A percentile compares a stretch with the other conserved stretches of the same genome.
phyloP scores from a whole-genome alignment of 2,113 vertebrate species.

The Rallus limicola region DNA sequence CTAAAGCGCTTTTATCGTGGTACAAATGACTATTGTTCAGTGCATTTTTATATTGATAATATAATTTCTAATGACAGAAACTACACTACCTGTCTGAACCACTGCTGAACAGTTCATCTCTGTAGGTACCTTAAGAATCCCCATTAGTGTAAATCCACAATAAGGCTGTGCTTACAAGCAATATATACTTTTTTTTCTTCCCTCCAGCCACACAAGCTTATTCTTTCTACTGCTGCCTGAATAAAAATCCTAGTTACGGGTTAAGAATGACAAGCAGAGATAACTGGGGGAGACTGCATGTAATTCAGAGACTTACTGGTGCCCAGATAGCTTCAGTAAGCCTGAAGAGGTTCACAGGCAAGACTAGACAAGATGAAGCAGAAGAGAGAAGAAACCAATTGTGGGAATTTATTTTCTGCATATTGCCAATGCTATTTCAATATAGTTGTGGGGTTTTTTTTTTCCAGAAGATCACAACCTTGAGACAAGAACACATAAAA shows the following conservation, averaged over 20 bases:
- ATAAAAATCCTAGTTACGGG: not conserved
- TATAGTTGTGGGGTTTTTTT: not conserved
- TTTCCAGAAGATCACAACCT: not conserved
- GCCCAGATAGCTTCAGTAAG: not conserved
- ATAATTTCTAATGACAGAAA: not conserved
- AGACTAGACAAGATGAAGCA: not conserved
- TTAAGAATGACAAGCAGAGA: not conserved
- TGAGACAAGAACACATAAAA: not conserved
- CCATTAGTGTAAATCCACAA: not conserved
- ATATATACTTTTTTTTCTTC: rapidly evolving
- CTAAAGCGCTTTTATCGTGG: not conserved
- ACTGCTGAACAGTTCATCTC: not conserved
- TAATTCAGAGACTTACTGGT: not conserved
- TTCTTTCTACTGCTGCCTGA: not conserved
- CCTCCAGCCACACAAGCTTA: not conserved
- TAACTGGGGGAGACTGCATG: not conserved
- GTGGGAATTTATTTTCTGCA: not conserved
- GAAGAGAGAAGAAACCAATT: not conserved
- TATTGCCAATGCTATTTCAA: not conserved
- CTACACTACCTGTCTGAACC: not conserved
- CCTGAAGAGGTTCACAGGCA: not conserved
- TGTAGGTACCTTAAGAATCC: not conserved
- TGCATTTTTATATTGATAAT: not conserved
- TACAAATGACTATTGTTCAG: not conserved
- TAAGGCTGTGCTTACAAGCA: not conserved